Evolutionary conservation across 2,113 vertebrate species (phyloP).

Genomic region (Macrotis lagotis): DNA sequence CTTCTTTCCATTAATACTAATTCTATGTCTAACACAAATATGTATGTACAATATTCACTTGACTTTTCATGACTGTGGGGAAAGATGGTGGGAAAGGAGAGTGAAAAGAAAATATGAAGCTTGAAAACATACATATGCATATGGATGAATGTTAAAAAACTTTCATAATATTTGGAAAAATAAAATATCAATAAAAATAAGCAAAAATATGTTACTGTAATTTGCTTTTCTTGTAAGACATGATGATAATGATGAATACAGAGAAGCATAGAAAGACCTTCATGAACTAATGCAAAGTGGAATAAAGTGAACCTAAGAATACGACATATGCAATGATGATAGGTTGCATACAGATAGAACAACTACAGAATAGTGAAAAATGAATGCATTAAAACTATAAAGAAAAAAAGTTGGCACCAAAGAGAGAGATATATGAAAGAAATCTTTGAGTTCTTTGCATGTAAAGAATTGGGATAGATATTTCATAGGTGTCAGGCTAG

Average conservation of each 20-base stretch:
- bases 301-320: background rate
- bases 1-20: too few species aligned
- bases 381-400: background rate
- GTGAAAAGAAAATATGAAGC: too few species aligned
- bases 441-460: background rate
- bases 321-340: background rate
- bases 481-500: background rate
- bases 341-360: background rate
- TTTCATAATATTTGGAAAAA: too few species aligned
- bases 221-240: background rate
- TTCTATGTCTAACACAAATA: too few species aligned
- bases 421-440: background rate
- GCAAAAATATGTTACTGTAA: too few species aligned
- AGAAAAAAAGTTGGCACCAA: background rate
- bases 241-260: background rate
- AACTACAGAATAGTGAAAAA: background rate
- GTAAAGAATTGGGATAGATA: background rate
- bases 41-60: too few species aligned
- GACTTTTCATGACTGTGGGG: too few species aligned
- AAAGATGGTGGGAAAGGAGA: too few species aligned
- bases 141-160: too few species aligned
- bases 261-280: too few species aligned
- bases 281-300: background rate
- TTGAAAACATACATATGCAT: too few species aligned
- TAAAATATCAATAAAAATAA: too few species aligned